Evolutionary conservation across 2,797 vertebrate genomes (phyloP), one percentile per base, ranked within the genome.

Genomic region (Propithecus deckenii): DNA sequence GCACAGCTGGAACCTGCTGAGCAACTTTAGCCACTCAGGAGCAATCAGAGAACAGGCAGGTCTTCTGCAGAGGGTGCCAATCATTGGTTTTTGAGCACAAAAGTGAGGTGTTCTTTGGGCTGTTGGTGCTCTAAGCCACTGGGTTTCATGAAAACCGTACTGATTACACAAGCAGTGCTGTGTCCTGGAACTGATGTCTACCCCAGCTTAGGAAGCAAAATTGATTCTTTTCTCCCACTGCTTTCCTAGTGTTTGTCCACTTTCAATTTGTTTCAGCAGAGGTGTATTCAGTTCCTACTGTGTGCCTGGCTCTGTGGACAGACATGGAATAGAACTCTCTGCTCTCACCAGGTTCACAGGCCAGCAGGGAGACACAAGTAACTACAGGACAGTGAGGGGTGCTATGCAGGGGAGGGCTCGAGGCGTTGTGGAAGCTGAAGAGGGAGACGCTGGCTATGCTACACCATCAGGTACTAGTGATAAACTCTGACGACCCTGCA

Each of bases 301-400:
- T 20, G 46, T 25, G 2, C 11, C 38, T n/a, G 35, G 41, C 41
- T 41, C 41, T 67, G 69, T 72, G 80, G 25, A 67, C 7, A 46
- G 67, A 90, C 79, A 23, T 38, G 35, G 71, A 90, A 41, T 14
- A 59, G 52, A 71, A 86, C 46, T n/a, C 41, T 35, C 86, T 50
- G 46, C 12, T 28, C 25, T 93, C 25, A 46, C 10, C 9, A 41
- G 71, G 84, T 7, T 76, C 30, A 28, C 28, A 71, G 71, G 61
- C 2, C 20, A 35, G 5, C 0, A 2, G 4, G 23, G 91, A 97
- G 96, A 71, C 63, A 43, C n/a, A 43, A 0, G 38, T 0, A 55
- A 13, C 20, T 38, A 8, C 1, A 11, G 4, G 9, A 17, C 2
- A 48, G 15, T 0, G 5, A 41, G 20, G 30, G 2, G 9, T 17